These are phyloP conservation scores for Microctenopoma lineatum DNA, from an alignment of 2,797 vertebrate species.

Conservation along the genomic window DNA sequence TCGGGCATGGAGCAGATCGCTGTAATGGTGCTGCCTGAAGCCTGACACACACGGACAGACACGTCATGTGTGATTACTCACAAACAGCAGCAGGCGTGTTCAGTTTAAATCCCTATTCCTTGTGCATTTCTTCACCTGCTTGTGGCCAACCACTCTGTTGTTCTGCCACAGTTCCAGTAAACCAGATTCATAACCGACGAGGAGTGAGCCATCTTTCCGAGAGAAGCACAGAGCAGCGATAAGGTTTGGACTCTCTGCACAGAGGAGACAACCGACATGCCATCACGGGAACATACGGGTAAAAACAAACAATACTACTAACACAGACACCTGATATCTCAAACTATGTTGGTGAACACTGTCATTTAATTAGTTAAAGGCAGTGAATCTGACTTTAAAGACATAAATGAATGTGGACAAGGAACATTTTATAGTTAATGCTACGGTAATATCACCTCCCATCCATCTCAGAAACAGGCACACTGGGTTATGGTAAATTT, in stretches of 20 bases:
- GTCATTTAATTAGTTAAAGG: no score
- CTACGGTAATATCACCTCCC: no score
- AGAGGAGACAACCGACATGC: background rate
- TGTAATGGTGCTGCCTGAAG: constrained; percentile 45
- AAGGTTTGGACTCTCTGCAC: constrained; percentile 43
- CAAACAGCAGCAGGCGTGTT: no score
- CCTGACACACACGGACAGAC: constrained; percentile 55
- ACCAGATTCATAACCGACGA: constrained; percentile 82
- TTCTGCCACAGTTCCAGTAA: constrained; percentile 83
- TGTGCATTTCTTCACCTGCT: constrained; percentile 58
- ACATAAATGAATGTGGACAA: no score
- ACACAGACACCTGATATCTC: no score
- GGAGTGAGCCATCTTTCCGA: constrained; percentile 60
- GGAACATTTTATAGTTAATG: no score
- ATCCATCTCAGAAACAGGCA: no score
- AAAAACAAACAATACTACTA: no score
- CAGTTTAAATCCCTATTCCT: background rate
- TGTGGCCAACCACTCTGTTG: constrained; percentile 52
- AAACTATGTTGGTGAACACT: no score
- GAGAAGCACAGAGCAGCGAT: constrained; percentile 82
- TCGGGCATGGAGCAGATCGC: constrained; percentile 74
- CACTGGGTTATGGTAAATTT: no score
- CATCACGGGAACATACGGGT: no score
- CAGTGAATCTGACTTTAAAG: no score
- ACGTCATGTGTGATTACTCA: background rate